Conservation (phyloP, 2,888 invertebrate species). For the Diarsia mendica region DNA sequence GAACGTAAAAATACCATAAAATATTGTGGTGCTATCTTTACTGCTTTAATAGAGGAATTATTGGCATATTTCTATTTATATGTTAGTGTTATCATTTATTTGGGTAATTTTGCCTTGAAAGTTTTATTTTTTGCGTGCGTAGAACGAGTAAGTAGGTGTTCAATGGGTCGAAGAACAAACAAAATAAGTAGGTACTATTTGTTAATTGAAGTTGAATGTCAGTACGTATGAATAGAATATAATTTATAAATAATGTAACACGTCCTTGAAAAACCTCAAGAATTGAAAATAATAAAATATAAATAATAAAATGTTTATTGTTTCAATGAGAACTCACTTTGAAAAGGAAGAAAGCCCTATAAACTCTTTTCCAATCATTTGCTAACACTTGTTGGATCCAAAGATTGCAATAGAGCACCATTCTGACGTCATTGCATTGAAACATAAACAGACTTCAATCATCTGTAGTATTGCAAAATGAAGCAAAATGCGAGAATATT, state of each 20-base stretch:
- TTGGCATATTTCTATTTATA: slow-evolving; percentile 65
- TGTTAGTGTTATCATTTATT: slow-evolving; percentile 51
- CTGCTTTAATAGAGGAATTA: slow-evolving; percentile 73
- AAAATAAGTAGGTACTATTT: background rate
- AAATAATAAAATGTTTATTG: too few relatives aligned
- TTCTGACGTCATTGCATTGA: slow-evolving; percentile 8
- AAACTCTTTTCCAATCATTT: slow-evolving; percentile 21
- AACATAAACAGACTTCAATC: slow-evolving; percentile 23
- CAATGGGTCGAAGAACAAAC: background rate
- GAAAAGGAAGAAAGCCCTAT: background rate
- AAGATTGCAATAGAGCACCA: slow-evolving; percentile 25
- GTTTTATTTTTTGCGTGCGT: slow-evolving; percentile 25
- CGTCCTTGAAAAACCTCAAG: background rate
- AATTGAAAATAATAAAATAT: too few relatives aligned
- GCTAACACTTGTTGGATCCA: slow-evolving; percentile 18
- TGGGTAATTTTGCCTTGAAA: slow-evolving; percentile 23
- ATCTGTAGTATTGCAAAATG: slow-evolving; percentile 8
- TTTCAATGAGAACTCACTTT: background rate
- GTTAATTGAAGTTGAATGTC: background rate
- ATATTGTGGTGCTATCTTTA: slow-evolving; percentile 77
- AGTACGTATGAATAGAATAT: background rate
- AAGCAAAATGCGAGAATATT: background rate
- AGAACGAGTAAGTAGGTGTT: slow-evolving; percentile 1
- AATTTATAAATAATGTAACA: background rate
- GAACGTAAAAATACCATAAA: slow-evolving; percentile 77